Percentiles rank a stretch among this genome's conserved stretches.
Conservation (phyloP, 1,140 invertebrate species). For the Pseudomyrmex sp. region DNA sequence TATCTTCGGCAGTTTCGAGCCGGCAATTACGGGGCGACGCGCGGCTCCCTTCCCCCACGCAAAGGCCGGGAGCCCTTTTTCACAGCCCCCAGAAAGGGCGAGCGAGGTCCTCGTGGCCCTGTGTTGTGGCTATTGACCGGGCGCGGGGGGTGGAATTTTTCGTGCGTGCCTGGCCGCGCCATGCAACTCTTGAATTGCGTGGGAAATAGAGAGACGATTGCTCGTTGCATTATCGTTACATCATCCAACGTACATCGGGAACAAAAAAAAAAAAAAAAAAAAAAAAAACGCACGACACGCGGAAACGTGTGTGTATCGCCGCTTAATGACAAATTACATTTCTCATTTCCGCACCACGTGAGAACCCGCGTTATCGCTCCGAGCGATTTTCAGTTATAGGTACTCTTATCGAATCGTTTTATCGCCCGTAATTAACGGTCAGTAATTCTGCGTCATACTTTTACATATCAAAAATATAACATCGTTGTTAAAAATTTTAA, state of each 20-base stretch:
- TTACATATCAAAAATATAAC: background rate
- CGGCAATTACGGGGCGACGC: conserved; percentile 58
- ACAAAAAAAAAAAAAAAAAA: conserved; percentile 11
- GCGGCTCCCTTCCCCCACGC: conserved; percentile 64
- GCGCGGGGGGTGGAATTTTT: conserved; percentile 54
- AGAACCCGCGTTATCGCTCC: conserved; percentile 14
- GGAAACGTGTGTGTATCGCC: conserved; percentile 7
- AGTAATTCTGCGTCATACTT: background rate
- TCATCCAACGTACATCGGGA: conserved; percentile 58
- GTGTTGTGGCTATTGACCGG: background rate
- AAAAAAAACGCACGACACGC: conserved; percentile 31
- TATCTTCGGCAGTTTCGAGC: conserved; percentile 33
- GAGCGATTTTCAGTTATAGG: conserved; percentile 1
- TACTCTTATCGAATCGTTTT: conserved; percentile 5
- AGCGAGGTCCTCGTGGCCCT: background rate
- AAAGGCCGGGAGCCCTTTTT: conserved; percentile 51
- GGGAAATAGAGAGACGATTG: conserved; percentile 73
- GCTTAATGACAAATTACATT: conserved; percentile 46
- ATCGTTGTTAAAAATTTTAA: background rate
- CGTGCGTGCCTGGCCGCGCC: conserved; percentile 74
- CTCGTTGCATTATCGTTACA: conserved; percentile 68
- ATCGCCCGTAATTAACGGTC: conserved; percentile 6
- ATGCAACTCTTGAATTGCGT: conserved; percentile 73
- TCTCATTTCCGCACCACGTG: conserved; percentile 42
- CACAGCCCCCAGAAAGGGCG: conserved; percentile 54